These are phyloP conservation scores for Listronotus bonariensis DNA, from an alignment of 1,140 invertebrate species.

Conservation along the genomic window DNA sequence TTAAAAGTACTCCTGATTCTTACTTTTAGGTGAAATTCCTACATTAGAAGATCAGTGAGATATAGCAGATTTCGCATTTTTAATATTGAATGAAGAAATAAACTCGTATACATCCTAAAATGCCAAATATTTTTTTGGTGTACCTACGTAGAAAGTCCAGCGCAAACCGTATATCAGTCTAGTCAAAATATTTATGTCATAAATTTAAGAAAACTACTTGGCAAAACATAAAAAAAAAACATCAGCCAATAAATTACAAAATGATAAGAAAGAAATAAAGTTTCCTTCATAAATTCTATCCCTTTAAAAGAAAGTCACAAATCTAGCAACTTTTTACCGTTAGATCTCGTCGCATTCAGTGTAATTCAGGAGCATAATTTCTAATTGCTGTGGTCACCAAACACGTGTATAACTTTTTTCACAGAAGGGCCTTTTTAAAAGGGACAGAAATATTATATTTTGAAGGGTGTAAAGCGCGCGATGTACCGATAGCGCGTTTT, in stretches of 20 bases:
- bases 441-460: conserved; percentile 34
- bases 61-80: no score
- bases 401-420: conserved; percentile 23
- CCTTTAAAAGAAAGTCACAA: conserved; percentile 16
- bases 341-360: conserved; percentile 28
- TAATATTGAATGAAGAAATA: no score
- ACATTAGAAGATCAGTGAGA: no score
- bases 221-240: background rate
- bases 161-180: no score
- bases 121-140: no score
- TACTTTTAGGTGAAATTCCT: no score
- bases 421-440: conserved; percentile 19
- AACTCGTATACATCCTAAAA: no score
- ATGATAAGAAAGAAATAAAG: conserved; percentile 19
- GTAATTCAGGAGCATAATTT: conserved; percentile 36
- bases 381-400: conserved; percentile 30
- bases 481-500: conserved; percentile 25
- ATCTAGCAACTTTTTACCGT: conserved; percentile 15
- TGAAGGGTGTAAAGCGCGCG: conserved; percentile 30
- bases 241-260: conserved; percentile 25
- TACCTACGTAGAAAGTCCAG: no score
- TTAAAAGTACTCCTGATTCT: no score
- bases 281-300: conserved; percentile 20
- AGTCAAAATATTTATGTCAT: background rate
- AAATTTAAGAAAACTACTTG: background rate